These are phyloP conservation scores for Drosophila saltans DNA, from an alignment of 1,140 invertebrate genomes.

Conservation along the genomic window DNA sequence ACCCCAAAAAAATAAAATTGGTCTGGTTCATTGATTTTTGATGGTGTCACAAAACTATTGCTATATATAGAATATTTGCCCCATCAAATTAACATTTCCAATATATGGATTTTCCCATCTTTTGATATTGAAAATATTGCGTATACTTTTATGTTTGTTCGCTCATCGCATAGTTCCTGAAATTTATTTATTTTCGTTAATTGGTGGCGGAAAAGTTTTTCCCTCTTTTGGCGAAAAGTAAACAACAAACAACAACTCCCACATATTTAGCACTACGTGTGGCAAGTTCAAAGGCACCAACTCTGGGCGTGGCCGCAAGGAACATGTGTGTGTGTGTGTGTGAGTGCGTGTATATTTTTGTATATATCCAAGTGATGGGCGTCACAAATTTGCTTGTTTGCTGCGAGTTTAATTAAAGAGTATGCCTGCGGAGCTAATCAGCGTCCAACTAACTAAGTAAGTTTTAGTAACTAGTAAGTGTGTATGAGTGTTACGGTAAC, in stretches of 20 bases:
- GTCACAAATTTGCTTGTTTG: conserved; percentile 9
- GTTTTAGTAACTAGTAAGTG: not conserved
- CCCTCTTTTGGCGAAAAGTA: conserved; percentile 35
- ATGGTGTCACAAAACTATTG: not conserved
- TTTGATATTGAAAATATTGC: conserved; percentile 51
- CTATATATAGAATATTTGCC: not conserved
- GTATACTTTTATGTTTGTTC: conserved; percentile 42
- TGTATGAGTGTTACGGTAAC: not conserved
- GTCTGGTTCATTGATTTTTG: not conserved
- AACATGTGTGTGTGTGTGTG: conserved; percentile 29
- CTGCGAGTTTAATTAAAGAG: conserved; percentile 38
- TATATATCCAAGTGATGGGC: conserved; percentile 18
- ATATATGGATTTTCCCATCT: not conserved
- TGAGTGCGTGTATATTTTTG: conserved; percentile 17
- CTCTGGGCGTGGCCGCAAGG: conserved; percentile 22
- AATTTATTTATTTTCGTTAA: conserved; percentile 60
- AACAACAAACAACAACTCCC: conserved; percentile 29
- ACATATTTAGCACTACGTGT: conserved; percentile 18
- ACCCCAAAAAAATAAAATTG: too few species aligned
- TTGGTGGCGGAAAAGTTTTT: conserved; percentile 55
- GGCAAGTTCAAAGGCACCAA: conserved; percentile 53
- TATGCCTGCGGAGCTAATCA: conserved; percentile 18
- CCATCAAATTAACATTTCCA: not conserved
- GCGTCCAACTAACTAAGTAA: not conserved
- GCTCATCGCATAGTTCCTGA: conserved; percentile 17